Conservation (phyloP, 2,113 vertebrate species). For the Danionella cerebrum region DNA sequence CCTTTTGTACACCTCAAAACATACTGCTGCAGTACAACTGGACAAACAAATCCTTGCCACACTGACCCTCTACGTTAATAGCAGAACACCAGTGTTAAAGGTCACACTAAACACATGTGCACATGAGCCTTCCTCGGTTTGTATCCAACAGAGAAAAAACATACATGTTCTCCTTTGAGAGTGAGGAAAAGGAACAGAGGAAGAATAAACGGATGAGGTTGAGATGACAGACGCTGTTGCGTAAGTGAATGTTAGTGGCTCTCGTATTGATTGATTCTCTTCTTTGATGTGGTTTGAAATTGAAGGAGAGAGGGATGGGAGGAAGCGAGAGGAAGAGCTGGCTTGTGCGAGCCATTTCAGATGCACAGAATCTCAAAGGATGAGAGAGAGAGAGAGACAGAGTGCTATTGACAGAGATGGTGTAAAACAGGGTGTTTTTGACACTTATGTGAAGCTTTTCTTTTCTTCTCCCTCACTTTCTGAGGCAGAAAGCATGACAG, state of each 20-base stretch:
- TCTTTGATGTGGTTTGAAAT: constrained; percentile 15
- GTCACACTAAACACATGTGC: background rate
- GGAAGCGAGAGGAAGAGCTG: background rate
- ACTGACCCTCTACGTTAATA: background rate
- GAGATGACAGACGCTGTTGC: background rate
- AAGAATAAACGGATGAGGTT: background rate
- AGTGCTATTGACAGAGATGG: constrained; percentile 3
- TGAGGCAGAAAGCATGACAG: background rate
- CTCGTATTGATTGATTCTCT: background rate
- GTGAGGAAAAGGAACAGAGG: background rate
- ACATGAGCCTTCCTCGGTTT: background rate
- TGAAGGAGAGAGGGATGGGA: background rate
- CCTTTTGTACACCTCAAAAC: no score
- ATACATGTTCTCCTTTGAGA: background rate
- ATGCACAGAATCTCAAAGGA: background rate
- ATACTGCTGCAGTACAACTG: no score
- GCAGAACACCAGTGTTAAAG: background rate
- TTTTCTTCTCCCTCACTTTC: background rate
- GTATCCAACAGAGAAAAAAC: background rate
- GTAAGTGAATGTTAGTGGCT: background rate
- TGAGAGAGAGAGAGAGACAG: background rate
- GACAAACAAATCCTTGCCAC: no score
- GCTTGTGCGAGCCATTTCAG: background rate
- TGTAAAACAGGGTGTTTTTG: background rate
- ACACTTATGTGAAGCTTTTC: background rate